A percentile compares a stretch with the other conserved stretches of the same genome.
phyloP scores from a whole-genome alignment of 2,888 invertebrate species.

The Stenotaenia linearis region DNA sequence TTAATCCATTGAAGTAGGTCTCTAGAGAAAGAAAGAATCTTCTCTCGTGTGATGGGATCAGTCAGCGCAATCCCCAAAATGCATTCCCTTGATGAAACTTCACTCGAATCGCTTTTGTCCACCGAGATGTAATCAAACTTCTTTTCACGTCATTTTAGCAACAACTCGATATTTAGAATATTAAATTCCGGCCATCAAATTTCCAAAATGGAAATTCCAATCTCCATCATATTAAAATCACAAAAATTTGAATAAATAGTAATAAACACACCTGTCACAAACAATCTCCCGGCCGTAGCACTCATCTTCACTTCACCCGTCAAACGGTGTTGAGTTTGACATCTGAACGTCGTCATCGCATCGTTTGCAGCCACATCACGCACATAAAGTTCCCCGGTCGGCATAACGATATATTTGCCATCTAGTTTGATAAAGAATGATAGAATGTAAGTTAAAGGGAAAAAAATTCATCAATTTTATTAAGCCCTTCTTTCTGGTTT shows the following conservation, averaged over 20 bases:
- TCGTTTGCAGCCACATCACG: constrained; percentile 91
- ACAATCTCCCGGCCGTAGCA: constrained; percentile 85
- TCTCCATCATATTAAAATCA: not conserved
- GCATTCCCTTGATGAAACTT: constrained; percentile 3
- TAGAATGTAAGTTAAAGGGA: constrained; percentile 21
- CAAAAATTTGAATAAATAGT: not conserved
- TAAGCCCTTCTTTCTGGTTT: not conserved
- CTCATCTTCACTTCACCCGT: constrained; percentile 88
- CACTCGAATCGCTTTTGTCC: not conserved
- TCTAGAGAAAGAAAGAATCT: not conserved
- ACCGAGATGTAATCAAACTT: not conserved
- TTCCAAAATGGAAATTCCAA: not conserved
- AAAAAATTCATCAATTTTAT: not conserved
- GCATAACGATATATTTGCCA: constrained; percentile 88
- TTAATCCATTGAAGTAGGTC: not conserved
- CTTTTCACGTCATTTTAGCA: not conserved
- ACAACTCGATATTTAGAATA: not conserved
- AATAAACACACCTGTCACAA: constrained; percentile 75
- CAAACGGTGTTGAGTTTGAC: constrained; percentile 84
- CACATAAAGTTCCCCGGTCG: constrained; percentile 91
- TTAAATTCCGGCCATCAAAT: not conserved
- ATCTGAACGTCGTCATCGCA: constrained; percentile 88
- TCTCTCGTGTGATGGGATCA: not conserved
- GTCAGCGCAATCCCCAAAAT: constrained; percentile 6
- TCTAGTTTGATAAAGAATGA: constrained; percentile 55